Conservation (phyloP, 2,113 vertebrate species). For the Furnarius figulus region DNA sequence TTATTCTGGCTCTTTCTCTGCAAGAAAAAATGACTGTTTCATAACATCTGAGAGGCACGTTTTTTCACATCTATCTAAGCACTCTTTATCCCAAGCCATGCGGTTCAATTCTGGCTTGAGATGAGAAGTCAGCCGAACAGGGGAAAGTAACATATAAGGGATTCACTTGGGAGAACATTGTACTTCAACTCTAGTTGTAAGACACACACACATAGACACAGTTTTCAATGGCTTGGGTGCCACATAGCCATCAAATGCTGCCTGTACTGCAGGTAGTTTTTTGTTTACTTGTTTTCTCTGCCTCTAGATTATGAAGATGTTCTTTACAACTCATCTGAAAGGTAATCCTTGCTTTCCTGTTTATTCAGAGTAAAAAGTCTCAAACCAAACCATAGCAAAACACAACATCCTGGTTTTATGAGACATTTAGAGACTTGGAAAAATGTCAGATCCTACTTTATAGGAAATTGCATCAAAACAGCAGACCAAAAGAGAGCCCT, state of each 20-base stretch:
- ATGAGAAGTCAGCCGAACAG: background rate
- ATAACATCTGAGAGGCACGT: background rate
- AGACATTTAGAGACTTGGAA: background rate
- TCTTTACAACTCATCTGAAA: background rate
- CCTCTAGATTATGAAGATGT: background rate
- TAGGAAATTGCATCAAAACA: background rate
- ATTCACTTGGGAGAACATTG: background rate
- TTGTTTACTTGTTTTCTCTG: background rate
- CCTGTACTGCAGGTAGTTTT: background rate
- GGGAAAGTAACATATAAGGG: background rate
- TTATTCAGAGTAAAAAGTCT: background rate
- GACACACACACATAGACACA: background rate
- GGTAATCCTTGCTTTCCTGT: background rate
- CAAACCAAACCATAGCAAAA: background rate
- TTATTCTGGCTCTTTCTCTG: background rate
- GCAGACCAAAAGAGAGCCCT: background rate
- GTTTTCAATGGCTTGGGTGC: background rate
- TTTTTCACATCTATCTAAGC: background rate
- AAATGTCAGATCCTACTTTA: background rate
- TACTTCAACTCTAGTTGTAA: background rate
- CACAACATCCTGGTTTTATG: background rate
- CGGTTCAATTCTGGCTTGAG: background rate
- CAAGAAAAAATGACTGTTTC: background rate
- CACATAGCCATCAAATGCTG: background rate
- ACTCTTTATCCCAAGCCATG: conserved; percentile 25